Evolutionary conservation across 2,888 invertebrate genomes (phyloP).

Genomic region (Escarpia spicata): DNA sequence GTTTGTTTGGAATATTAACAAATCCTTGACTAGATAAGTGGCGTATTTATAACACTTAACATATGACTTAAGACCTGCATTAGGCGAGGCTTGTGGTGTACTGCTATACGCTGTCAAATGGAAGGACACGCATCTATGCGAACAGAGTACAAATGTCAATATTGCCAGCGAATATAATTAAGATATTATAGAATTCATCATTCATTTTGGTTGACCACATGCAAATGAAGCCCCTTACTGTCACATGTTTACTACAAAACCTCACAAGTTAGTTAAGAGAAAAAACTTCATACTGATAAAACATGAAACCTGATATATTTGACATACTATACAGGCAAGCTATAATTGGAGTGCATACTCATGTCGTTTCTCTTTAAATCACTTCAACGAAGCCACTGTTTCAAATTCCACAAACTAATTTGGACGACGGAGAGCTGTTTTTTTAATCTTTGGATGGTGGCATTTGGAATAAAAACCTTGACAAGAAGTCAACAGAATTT

Average conservation of each 20-base stretch:
- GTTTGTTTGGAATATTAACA: not conserved
- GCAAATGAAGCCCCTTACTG: not conserved
- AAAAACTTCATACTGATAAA: slow-evolving; percentile 2
- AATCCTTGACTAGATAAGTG: not conserved
- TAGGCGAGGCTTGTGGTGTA: not conserved
- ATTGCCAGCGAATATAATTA: not conserved
- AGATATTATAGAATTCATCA: not conserved
- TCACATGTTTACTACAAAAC: not conserved
- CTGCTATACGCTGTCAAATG: not conserved
- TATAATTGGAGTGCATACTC: not conserved
- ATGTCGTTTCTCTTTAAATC: not conserved
- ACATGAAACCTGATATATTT: not conserved
- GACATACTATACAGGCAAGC: not conserved
- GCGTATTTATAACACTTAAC: not conserved
- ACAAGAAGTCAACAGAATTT: not conserved
- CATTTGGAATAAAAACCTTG: not conserved
- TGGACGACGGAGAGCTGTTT: no score
- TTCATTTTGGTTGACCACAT: not conserved
- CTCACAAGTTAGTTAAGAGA: not conserved
- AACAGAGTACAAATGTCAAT: not conserved
- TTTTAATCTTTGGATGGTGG: not conserved
- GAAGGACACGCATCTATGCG: not conserved
- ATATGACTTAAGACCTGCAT: not conserved
- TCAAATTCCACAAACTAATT: not conserved
- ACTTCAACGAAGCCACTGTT: not conserved